These are phyloP conservation scores for Lepidotrigona ventralis DNA, from an alignment of 1,140 invertebrate species.

Conservation along the genomic window DNA sequence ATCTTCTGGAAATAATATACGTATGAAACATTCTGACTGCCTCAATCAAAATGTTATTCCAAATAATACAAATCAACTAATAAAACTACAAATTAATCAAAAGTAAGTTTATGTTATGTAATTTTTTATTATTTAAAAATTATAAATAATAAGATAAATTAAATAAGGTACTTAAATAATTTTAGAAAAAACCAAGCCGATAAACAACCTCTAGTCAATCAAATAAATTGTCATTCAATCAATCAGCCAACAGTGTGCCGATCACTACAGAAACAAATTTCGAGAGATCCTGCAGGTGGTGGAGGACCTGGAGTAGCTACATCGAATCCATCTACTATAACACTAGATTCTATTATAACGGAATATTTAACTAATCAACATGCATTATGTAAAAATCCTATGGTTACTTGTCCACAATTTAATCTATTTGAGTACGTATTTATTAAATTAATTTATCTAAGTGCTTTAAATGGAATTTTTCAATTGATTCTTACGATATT, in stretches of 20 bases:
- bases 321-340: conserved; percentile 81
- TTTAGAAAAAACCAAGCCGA: conserved; percentile 71
- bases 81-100: conserved; percentile 77
- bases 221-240: conserved; percentile 50
- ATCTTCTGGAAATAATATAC: conserved; percentile 63
- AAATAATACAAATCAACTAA: conserved; percentile 69
- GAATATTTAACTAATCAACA: conserved; percentile 98
- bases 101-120: conserved; percentile 64
- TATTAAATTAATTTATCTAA: conserved; percentile 37
- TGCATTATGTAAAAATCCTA: conserved; percentile 94
- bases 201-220: conserved; percentile 62
- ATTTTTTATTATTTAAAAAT: conserved; percentile 12
- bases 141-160: neutral
- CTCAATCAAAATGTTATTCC: conserved; percentile 68
- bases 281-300: conserved; percentile 71
- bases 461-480: neutral
- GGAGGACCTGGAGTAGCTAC: conserved; percentile 67
- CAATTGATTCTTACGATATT: neutral
- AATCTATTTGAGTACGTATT: conserved; percentile 89
- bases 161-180: conserved; percentile 9
- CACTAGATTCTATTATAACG: conserved; percentile 95
- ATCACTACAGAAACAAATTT: conserved; percentile 87
- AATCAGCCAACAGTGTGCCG: conserved; percentile 64
- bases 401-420: conserved; percentile 94
- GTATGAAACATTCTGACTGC: conserved; percentile 73